Percentiles rank a stretch among this genome's conserved stretches.
phyloP scores from a whole-genome alignment of 2,888 invertebrate species.

The Apodemia mormo region DNA sequence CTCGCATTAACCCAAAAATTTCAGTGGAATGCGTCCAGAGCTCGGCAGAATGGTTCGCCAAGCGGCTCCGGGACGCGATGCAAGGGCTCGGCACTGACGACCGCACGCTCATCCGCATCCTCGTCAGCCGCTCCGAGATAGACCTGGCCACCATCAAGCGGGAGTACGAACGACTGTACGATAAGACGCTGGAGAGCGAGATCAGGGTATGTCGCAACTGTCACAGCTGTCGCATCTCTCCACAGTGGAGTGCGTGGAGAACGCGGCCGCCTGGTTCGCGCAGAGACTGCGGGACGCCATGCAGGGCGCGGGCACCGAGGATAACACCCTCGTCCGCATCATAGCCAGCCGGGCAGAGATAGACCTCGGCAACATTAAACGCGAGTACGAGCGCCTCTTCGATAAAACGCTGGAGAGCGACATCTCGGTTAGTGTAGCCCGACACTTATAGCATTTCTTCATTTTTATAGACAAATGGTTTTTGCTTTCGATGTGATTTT shows the following conservation, averaged over 20 bases:
- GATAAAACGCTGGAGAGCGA: conserved; percentile 86
- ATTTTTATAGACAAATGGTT: not conserved
- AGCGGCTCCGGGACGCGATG: conserved; percentile 84
- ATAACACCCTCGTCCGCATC: conserved; percentile 86
- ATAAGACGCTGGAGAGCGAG: conserved; percentile 81
- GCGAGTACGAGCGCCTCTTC: conserved; percentile 86
- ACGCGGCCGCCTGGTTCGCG: conserved; percentile 85
- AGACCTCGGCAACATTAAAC: conserved; percentile 86
- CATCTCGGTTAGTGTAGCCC: conserved; percentile 71
- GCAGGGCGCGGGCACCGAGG: conserved; percentile 88
- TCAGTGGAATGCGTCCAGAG: conserved; percentile 87
- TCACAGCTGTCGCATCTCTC: not conserved
- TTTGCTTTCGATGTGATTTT: not conserved
- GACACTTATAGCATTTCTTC: not conserved
- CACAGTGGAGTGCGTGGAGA: conserved; percentile 9
- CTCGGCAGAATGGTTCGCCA: conserved; percentile 86
- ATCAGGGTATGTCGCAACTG: not conserved
- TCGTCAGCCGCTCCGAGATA: conserved; percentile 85
- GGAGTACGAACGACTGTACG: conserved; percentile 86
- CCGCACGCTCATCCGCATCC: conserved; percentile 84
- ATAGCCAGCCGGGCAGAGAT: conserved; percentile 86
- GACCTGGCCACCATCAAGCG: conserved; percentile 86
- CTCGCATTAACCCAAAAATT: conserved; percentile 33
- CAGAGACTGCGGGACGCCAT: conserved; percentile 84
- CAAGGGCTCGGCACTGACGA: conserved; percentile 88